Base-by-base conservation (phyloP, 37 sponge, comb jelly and placozoan species). In the Ianthella basta region DNA sequence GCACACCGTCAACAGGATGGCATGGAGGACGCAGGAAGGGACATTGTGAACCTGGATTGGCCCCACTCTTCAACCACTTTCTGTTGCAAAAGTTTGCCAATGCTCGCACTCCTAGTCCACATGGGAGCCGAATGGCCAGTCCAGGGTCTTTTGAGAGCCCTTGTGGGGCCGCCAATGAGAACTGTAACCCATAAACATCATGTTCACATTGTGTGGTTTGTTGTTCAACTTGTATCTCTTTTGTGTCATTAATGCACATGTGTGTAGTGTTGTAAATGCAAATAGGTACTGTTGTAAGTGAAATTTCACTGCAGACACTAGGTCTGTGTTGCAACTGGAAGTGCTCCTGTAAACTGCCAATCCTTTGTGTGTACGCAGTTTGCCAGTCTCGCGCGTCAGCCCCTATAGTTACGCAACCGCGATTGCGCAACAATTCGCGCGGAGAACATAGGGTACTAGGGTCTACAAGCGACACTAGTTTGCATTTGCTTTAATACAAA, bases 11-110 rank as follows among this genome's bases (percentile, higher is more conserved):
- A 0, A 56, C 59, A 23, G 87, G 89, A 21, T 88, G 87, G 86
- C 72, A 79, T n/a, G n/a, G n/a, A n/a, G 4, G 73, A 66, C 27
- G 54, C 13, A 12, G 27, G 29, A 10, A 44, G 24, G 23, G 25
- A 27, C 39, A 25, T 41, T 24, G 37, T 41, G 25, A 40, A 4
- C 68, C 85, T 44, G 88, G 82, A 38, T 63, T 84, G 56, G n/a
- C 72, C 33, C 67, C 90, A 21, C 73, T 66, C 56, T 93, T 93
- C 82, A 93, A 93, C 72, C 30, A 59, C 6, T 60, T 84, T 25
- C 85, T 93, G 34, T 72, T 87, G 25, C 84, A 93, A 19, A 93
- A 93, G 54, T 93, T 93, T 56, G 36, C 68, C 23, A 87, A 89
- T 73, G 66, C 55, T 20, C 55, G 80, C 6, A 82, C 79, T 68